Evolutionary conservation across 2,888 invertebrate species (phyloP), one percentile per base, ranked within the genome.

Genomic region (Apoda limacodes): DNA sequence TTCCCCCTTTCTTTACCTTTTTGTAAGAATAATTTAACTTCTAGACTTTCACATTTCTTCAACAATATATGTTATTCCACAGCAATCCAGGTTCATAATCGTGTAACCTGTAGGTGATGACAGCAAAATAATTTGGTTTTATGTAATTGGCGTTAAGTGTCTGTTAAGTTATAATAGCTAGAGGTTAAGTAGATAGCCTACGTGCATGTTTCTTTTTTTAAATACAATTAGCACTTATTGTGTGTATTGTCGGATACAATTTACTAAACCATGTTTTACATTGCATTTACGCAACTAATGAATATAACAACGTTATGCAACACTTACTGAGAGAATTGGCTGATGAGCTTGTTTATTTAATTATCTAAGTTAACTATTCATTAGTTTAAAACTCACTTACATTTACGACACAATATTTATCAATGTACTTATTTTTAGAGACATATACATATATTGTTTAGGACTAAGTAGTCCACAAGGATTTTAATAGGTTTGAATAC

Each of bases 101-200:
- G 19, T 25, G 14, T 32, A 9, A 17, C 14, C 13, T 11, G 32
- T 9, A 3, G 3, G 19, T n/a, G 32, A 13, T 2, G 22, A 11
- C 6, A 31, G 27, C 48, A 38, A 49, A 41, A 34, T 29, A 30
- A 40, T 31, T 43, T 56, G 38, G 60, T 47, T 32, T 30, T 38
- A 44, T 43, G 57, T 75, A 78, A 76, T 75, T 72, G 65, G 59
- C 60, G 69, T 62, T 75, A 74, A 76, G 62, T 69, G 69, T 65
- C 62, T 72, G 70, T 69, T 74, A 75, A 70, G 64, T 68, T 65
- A 61, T 67, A 74, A 72, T 68, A 60, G n/a, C n/a, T n/a, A n/a
- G 60, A 67, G 65, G 60, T 55, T 66, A 68, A 71, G 64, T 75
- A 71, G 69, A 71, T 68, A 63, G 56, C 50, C 67, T 71, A 61